These are phyloP conservation scores for Semotilus atromaculatus DNA, from an alignment of 2,797 vertebrate species.

Conservation along the genomic window DNA sequence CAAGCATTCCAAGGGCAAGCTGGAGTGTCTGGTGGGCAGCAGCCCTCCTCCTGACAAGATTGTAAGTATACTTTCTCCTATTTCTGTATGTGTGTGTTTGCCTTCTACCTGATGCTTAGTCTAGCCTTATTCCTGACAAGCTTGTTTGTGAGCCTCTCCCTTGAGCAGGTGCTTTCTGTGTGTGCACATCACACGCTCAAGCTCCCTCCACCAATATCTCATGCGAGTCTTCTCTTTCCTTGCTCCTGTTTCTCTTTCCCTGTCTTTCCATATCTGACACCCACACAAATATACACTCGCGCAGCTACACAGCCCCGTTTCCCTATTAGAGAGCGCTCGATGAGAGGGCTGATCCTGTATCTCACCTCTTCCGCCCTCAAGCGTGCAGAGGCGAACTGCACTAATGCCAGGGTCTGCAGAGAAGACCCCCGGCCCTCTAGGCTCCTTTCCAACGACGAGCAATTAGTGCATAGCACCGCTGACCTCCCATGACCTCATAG, in stretches of 20 bases:
- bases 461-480: conserved; percentile 75
- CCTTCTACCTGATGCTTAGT: conserved; percentile 28
- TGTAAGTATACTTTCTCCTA: conserved; percentile 76
- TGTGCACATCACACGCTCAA: conserved; percentile 27
- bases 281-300: conserved; percentile 65
- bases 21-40: conserved; percentile 88
- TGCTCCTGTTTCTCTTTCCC: background rate
- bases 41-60: conserved; percentile 88
- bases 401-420: conserved; percentile 60
- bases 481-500: conserved; percentile 73
- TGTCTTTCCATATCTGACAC: conserved; percentile 24
- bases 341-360: conserved; percentile 39
- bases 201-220: conserved; percentile 24
- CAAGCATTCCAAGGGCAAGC: conserved; percentile 86
- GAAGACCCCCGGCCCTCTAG: conserved; percentile 53
- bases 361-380: conserved; percentile 50
- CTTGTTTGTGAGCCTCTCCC: conserved; percentile 28
- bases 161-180: conserved; percentile 27
- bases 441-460: conserved; percentile 70
- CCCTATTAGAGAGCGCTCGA: conserved; percentile 24
- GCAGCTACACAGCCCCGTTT: conserved; percentile 50
- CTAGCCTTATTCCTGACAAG: conserved; percentile 38
- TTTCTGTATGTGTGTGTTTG: conserved; percentile 37
- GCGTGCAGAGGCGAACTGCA: conserved; percentile 50
- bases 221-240: background rate